These are phyloP conservation scores for Takifugu ocellatus DNA, from an alignment of 2,797 vertebrate species.

Conservation along the genomic window DNA sequence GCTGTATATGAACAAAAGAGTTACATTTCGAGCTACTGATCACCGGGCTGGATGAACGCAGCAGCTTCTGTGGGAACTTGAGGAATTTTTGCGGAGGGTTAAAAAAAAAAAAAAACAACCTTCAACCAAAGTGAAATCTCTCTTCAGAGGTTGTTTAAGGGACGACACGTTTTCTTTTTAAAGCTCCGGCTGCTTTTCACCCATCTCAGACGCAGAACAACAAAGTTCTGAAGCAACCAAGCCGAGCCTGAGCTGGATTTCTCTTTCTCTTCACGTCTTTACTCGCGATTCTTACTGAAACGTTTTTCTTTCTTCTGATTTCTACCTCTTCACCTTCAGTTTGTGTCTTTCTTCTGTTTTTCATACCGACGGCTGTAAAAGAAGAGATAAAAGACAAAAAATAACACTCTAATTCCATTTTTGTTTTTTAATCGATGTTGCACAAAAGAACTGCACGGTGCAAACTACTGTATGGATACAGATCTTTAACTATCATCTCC, in stretches of 20 bases:
- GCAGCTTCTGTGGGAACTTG: conserved; percentile 9
- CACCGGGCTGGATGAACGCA: neutral
- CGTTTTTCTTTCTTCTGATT: conserved; percentile 42
- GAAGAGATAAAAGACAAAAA: neutral
- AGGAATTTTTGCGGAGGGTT: neutral
- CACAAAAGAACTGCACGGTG: conserved; percentile 68
- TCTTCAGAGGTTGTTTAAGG: conserved; percentile 28
- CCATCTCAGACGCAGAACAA: neutral
- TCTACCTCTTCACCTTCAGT: conserved; percentile 57
- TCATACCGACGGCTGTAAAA: conserved; percentile 17
- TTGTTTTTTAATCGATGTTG: conserved; percentile 44
- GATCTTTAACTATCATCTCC: conserved; percentile 47
- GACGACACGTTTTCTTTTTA: conserved; percentile 2
- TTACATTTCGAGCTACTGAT: neutral
- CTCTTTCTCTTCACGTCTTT: neutral
- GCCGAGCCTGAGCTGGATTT: conserved; percentile 18
- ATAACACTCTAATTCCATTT: conserved; percentile 33
- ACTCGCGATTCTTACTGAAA: conserved; percentile 16
- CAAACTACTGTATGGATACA: conserved; percentile 77
- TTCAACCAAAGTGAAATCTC: conserved; percentile 44
- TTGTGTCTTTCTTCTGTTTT: conserved; percentile 28
- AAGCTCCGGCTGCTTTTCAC: neutral
- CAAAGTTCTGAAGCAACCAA: too few relatives aligned
- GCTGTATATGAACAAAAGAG: neutral
- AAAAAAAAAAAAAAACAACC: conserved; percentile 25